Evolutionary conservation across 2,113 vertebrate species (phyloP).

Genomic region (Ochotona princeps): DNA sequence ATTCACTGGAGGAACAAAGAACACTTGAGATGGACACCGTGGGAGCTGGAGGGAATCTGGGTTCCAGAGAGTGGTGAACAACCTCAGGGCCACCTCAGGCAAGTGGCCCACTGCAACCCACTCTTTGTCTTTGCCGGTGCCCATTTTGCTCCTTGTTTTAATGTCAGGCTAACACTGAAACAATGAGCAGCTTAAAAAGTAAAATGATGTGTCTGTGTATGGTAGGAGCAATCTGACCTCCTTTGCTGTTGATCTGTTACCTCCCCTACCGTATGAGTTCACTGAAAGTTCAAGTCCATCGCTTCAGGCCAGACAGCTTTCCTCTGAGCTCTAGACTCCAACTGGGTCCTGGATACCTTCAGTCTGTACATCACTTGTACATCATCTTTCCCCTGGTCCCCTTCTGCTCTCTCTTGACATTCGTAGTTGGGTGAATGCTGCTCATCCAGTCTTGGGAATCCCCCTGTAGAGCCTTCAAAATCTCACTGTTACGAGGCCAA

Average conservation of each 20-base stretch:
- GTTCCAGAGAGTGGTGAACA: neutral
- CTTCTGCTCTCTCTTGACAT: neutral
- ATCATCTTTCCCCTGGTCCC: neutral
- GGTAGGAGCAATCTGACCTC: neutral
- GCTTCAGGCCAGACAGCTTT: neutral
- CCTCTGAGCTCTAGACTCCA: neutral
- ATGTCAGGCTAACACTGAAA: conserved; percentile 21
- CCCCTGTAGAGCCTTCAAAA: neutral
- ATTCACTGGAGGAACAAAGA: neutral
- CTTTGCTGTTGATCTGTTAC: neutral
- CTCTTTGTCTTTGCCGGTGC: neutral
- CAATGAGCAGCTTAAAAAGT: neutral
- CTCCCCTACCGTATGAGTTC: neutral
- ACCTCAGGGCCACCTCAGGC: neutral
- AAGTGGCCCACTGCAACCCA: neutral
- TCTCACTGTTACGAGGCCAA: neutral
- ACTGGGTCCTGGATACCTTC: neutral
- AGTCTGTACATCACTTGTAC: neutral
- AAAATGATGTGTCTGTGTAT: neutral
- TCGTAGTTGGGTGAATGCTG: neutral
- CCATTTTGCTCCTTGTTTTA: neutral
- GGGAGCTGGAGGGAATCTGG: neutral
- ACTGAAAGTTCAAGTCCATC: neutral
- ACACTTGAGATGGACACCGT: neutral
- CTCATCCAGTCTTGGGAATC: neutral